These are phyloP conservation scores for Nemotelus nigrinus DNA, from an alignment of 2,888 invertebrate species.

Conservation along the genomic window DNA sequence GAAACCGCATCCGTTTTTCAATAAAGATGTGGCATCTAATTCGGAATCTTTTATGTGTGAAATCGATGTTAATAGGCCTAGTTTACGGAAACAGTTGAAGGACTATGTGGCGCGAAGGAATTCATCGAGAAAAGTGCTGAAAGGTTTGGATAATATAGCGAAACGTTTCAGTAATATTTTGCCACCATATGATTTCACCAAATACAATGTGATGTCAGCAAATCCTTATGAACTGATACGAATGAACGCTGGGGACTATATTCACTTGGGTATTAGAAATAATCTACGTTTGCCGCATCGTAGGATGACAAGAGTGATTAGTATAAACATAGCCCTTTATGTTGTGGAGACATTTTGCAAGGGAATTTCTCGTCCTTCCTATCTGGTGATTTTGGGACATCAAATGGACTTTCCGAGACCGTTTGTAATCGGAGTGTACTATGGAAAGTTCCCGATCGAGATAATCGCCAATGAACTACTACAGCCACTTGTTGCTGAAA, in stretches of 20 bases:
- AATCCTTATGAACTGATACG: slow-evolving; percentile 26
- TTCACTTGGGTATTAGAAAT: slow-evolving; percentile 47
- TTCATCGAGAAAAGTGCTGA: slow-evolving; percentile 46
- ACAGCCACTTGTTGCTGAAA: slow-evolving; percentile 49
- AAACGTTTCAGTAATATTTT: background rate
- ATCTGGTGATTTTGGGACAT: slow-evolving; percentile 47
- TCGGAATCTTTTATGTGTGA: slow-evolving; percentile 2
- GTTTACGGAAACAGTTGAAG: slow-evolving; percentile 41
- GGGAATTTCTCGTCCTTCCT: slow-evolving; percentile 41
- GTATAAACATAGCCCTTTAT: slow-evolving; percentile 1
- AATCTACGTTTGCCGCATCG: background rate
- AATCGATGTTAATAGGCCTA: slow-evolving; percentile 23
- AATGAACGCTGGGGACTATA: slow-evolving; percentile 48
- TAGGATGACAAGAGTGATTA: background rate
- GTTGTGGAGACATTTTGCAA: background rate
- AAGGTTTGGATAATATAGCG: slow-evolving; percentile 36
- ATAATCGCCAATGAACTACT: slow-evolving; percentile 50
- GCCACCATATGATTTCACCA: slow-evolving; percentile 8
- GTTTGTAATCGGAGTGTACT: slow-evolving; percentile 49
- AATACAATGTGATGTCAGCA: background rate
- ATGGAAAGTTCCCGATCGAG: slow-evolving; percentile 47
- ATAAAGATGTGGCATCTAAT: background rate
- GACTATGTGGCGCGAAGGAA: slow-evolving; percentile 45
- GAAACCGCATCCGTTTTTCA: slow-evolving; percentile 31
- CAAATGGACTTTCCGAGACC: slow-evolving; percentile 39